Base-by-base conservation (phyloP, 2,888 invertebrate genomes). In the Lordiphosa fenestrarum region DNA sequence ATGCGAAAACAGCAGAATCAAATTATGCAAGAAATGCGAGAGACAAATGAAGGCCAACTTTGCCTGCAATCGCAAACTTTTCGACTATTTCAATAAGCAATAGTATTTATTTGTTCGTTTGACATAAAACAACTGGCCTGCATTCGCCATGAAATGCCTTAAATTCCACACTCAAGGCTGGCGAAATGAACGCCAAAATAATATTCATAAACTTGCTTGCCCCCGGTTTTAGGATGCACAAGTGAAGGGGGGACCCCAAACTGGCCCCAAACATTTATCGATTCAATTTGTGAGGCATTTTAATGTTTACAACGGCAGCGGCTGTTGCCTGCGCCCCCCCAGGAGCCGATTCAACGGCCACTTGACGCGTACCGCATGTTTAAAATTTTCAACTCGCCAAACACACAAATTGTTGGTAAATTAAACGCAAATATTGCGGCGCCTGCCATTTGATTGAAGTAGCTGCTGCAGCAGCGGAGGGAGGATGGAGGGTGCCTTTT, bases 341-440 rank as follows among this genome's bases (percentile, higher is more conserved):
- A 35, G 19, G 21, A 35, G 48, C 55, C 58, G 37, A 49, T 40
- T 54, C 56, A 63, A 51, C 49, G 66, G 53, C 67, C 69, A 69
- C 69, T 67, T 67, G 69, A 68, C 58, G 67, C 54, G 66, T 55
- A 52, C 66, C 63, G 67, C 69, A 69, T 69, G 69, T 53, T 65
- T 55, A 50, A 69, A 68, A 69, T 68, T 68, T 69, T 51, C 69
- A 63, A 40, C 57, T 57, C 53, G 57, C 37, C 49, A 49, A 68
- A 69, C 53, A 66, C 69, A 70, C 69, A 70, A 69, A 69, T 69
- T 69, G 71, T 70, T 69, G 69, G 69, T 69, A 69, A 69, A 69
- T 69, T 69, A 68, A 68, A 68, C 65, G 65, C 59, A 68, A 68
- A 68, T 68, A 69, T 68, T 62, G 62, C 51, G 69, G 68, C 58